These are phyloP conservation scores for Acanthopleura granulata DNA, from an alignment of 2,888 invertebrate genomes.

Conservation along the genomic window DNA sequence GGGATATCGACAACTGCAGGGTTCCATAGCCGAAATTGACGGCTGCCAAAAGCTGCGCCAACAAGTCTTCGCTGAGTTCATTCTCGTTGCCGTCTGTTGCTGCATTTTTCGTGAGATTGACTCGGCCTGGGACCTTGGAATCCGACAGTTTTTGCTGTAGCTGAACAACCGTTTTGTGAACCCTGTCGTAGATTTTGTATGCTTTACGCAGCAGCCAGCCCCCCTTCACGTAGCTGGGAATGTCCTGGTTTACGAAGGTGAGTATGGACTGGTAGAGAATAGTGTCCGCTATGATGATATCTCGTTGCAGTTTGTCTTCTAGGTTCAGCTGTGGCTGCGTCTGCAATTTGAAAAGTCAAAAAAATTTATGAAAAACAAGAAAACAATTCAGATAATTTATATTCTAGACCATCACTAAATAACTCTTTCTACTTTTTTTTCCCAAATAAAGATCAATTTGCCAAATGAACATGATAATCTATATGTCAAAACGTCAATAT, in stretches of 20 bases:
- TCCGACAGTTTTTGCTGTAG: constrained; percentile 70
- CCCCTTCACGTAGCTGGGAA: constrained; percentile 76
- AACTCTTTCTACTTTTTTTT: too few relatives aligned
- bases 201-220: constrained; percentile 79
- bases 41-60: constrained; percentile 77
- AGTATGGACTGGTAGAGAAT: constrained; percentile 78
- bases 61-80: constrained; percentile 64
- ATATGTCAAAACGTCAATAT: too few relatives aligned
- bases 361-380: too few relatives aligned
- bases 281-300: constrained; percentile 78
- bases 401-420: too few relatives aligned
- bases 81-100: constrained; percentile 40
- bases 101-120: constrained; percentile 27
- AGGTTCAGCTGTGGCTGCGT: constrained; percentile 37
- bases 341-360: too few relatives aligned
- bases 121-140: constrained; percentile 36
- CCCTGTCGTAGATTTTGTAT: constrained; percentile 79
- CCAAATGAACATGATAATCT: too few relatives aligned
- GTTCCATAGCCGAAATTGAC: constrained; percentile 81
- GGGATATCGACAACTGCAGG: constrained; percentile 78
- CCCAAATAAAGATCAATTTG: too few relatives aligned
- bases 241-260: constrained; percentile 77
- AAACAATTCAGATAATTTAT: too few relatives aligned
- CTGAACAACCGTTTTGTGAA: constrained; percentile 75
- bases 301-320: constrained; percentile 75